phyloP scores from a whole-genome alignment of 1,140 invertebrate species.

The Mesaphorura yosii region DNA sequence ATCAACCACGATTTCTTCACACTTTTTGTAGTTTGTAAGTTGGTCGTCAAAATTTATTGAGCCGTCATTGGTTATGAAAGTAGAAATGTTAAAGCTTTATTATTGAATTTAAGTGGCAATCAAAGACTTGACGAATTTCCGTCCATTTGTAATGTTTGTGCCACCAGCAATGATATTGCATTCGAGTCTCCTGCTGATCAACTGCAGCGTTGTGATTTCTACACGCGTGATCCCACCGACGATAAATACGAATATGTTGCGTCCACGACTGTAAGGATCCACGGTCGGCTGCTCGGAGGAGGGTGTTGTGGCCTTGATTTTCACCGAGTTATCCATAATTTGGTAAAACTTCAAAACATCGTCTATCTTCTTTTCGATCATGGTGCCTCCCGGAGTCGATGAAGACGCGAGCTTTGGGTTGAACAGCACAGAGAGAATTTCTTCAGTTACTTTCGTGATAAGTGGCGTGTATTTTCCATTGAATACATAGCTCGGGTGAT shows the following conservation, averaged over 20 bases:
- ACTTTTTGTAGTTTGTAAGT: too few relatives aligned
- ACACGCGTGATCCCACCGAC: slow-evolving; percentile 25
- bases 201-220: slow-evolving; percentile 26
- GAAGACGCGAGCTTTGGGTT: slow-evolving; percentile 12
- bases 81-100: too few relatives aligned
- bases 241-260: slow-evolving; percentile 28
- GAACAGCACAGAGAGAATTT: slow-evolving; percentile 18
- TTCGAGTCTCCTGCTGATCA: slow-evolving; percentile 15
- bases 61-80: too few relatives aligned
- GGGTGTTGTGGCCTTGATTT: slow-evolving; percentile 15
- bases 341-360: slow-evolving; percentile 25
- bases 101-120: too few relatives aligned
- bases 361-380: slow-evolving; percentile 25
- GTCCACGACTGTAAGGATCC: slow-evolving; percentile 24
- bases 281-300: not conserved
- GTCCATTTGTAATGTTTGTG: slow-evolving; percentile 29
- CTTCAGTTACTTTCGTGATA: slow-evolving; percentile 24
- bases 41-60: too few relatives aligned
- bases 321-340: slow-evolving; percentile 14
- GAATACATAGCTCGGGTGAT: slow-evolving; percentile 27
- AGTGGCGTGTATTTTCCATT: slow-evolving; percentile 30
- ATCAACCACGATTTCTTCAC: too few relatives aligned
- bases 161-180: slow-evolving; percentile 30
- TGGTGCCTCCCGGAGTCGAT: slow-evolving; percentile 11
- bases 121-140: slow-evolving; percentile 26